Percentiles rank a stretch among this genome's conserved stretches.
These are phyloP conservation scores for Homalodisca vitripennis DNA, from an alignment of 1,140 invertebrate genomes.

Conservation along the genomic window DNA sequence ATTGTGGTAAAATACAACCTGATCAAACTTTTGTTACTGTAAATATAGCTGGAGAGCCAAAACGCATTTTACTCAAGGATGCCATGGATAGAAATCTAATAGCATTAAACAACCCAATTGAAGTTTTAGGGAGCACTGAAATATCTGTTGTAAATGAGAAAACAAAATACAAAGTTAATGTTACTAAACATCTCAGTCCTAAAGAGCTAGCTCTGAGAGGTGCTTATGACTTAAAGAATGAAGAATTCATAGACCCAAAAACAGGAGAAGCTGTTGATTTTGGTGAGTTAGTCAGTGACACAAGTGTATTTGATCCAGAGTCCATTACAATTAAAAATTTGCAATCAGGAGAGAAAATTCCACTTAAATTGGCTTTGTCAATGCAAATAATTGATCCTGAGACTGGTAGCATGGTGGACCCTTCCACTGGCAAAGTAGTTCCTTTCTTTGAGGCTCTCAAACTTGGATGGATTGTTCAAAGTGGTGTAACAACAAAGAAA, in stretches of 20 bases:
- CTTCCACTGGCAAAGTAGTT: slow-evolving; percentile 73
- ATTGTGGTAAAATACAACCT: slow-evolving; percentile 69
- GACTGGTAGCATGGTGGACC: slow-evolving; percentile 79
- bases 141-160: slow-evolving; percentile 48
- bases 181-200: slow-evolving; percentile 59
- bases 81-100: slow-evolving; percentile 63
- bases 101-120: slow-evolving; percentile 63
- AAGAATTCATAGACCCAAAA: slow-evolving; percentile 75
- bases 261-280: slow-evolving; percentile 73
- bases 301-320: slow-evolving; percentile 71
- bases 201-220: slow-evolving; percentile 67
- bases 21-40: slow-evolving; percentile 65
- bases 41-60: slow-evolving; percentile 23
- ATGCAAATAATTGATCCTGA: slow-evolving; percentile 71
- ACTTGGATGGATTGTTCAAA: slow-evolving; percentile 62
- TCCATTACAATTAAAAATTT: slow-evolving; percentile 77
- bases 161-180: slow-evolving; percentile 47
- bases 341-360: slow-evolving; percentile 62
- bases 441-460: slow-evolving; percentile 83
- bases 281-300: slow-evolving; percentile 70
- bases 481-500: slow-evolving; percentile 41
- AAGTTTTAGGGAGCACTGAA: slow-evolving; percentile 56
- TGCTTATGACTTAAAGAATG: slow-evolving; percentile 69
- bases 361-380: slow-evolving; percentile 72
- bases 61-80: slow-evolving; percentile 57